These are phyloP conservation scores for Acronicta alni DNA, from an alignment of 2,888 invertebrate genomes.

Conservation along the genomic window DNA sequence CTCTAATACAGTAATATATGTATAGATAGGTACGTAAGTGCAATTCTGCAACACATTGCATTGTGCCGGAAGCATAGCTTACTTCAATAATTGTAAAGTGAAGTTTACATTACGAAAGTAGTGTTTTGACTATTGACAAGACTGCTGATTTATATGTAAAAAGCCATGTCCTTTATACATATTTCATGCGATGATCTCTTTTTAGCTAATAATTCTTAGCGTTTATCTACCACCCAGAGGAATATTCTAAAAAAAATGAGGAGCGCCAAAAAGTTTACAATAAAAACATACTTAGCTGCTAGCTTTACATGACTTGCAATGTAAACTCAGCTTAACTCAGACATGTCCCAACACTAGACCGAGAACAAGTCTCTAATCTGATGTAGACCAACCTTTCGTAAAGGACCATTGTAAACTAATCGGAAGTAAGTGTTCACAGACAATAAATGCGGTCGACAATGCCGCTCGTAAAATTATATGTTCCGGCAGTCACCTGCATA, in stretches of 20 bases:
- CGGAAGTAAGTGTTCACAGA: conserved; percentile 31
- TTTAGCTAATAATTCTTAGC: no score
- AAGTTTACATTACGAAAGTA: conserved; percentile 8
- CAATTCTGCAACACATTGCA: conserved; percentile 8
- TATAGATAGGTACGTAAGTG: conserved; percentile 5
- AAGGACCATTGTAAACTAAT: conserved; percentile 16
- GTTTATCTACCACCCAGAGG: no score
- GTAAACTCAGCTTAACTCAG: neutral
- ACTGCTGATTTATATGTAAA: no score
- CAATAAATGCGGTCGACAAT: conserved; percentile 28
- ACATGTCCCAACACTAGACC: neutral
- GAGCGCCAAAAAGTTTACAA: no score
- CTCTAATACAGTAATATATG: no score
- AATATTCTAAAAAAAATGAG: no score
- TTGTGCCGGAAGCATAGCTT: conserved; percentile 29
- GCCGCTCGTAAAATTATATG: conserved; percentile 14
- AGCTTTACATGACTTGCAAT: neutral
- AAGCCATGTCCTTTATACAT: no score
- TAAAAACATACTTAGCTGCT: no score
- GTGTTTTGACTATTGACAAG: no score
- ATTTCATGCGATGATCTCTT: no score
- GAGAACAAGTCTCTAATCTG: conserved; percentile 10
- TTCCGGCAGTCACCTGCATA: conserved; percentile 22
- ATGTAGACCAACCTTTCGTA: conserved; percentile 2
- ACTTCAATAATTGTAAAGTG: conserved; percentile 20